Base-by-base conservation (phyloP, 2,113 vertebrate genomes). In the Ceratotherium simum region DNA sequence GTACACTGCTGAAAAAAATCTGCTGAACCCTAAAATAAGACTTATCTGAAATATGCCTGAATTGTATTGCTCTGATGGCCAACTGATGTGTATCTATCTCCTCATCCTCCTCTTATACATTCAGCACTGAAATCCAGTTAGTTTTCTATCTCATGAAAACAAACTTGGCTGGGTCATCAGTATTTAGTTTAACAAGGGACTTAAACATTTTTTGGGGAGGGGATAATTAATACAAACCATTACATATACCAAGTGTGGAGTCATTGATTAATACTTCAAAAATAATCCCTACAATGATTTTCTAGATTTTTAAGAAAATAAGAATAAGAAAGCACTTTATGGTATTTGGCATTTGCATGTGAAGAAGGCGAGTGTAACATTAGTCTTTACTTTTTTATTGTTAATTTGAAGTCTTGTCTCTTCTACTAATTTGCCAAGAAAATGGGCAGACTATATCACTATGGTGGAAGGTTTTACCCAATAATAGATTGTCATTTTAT, bases 181-280 rank as follows among this genome's bases (percentile, higher is more conserved):
- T 29, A 64, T 54, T 27, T 73, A 73, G 10, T 20, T 3, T 83
- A 20, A 75, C 1, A 67, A 67, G 1, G 80, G 7, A 69, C 20
- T 76, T 64, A 65, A 92, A 64, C 58, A 23, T 11, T 79, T 72
- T 16, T 79, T 72, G 9, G 3, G 9, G 88, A 12, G 11, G 79
- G 64, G 56, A 81, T 86, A 87, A 79, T 33, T 62, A 60, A 42
- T 21, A 29, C 3, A 86, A 70, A 21, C 21, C 11, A 51, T 69
- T 54, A 27, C 33, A 33, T n/a, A 42, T 3, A 31, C 9, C 51
- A 70, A 62, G 5, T 81, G 2, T 39, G 25, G 10, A 0, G 0
- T 51, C 18, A 69, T 23, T 90, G 20, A 64, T 42, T 18, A 69
- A 54, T 64, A 72, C 5, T 72, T 91, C 1, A 42, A 54, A 65